A percentile compares a stretch with the other conserved stretches of the same genome.
Evolutionary conservation across 2,113 vertebrate species (phyloP).

Genomic region (Diadophis punctatus): DNA sequence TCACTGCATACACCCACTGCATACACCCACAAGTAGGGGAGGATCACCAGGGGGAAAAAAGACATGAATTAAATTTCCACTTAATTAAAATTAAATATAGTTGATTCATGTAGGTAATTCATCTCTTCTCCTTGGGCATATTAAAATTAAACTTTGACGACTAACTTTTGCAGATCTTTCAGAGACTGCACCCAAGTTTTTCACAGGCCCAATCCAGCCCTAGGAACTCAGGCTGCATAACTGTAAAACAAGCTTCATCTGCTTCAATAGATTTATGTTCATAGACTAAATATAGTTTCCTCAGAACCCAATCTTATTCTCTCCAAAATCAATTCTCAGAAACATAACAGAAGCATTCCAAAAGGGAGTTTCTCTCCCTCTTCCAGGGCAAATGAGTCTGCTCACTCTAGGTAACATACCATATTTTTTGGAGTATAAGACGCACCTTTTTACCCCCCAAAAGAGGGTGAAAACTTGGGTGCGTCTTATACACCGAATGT

Average conservation of each 20-base stretch:
- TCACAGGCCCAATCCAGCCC: neutral
- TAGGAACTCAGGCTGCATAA: neutral
- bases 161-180: neutral
- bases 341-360: neutral
- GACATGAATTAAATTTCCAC: neutral
- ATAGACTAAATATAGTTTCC: neutral
- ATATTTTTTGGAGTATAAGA: too few species aligned
- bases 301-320: neutral
- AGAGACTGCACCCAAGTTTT: neutral
- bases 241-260: neutral
- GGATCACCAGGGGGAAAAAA: rapidly evolving
- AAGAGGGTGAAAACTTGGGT: too few species aligned
- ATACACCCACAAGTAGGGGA: neutral
- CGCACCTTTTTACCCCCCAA: too few species aligned
- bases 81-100: neutral
- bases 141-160: neutral
- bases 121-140: neutral
- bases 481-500: too few species aligned
- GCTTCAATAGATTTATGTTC: neutral
- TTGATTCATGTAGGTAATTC: neutral
- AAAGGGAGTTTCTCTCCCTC: neutral
- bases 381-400: neutral
- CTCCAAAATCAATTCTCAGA: neutral
- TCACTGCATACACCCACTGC: neutral
- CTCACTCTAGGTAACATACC: neutral